These are phyloP conservation scores for Sinopyrophorus schimmeli DNA, from an alignment of 2,888 invertebrate genomes.

Conservation along the genomic window DNA sequence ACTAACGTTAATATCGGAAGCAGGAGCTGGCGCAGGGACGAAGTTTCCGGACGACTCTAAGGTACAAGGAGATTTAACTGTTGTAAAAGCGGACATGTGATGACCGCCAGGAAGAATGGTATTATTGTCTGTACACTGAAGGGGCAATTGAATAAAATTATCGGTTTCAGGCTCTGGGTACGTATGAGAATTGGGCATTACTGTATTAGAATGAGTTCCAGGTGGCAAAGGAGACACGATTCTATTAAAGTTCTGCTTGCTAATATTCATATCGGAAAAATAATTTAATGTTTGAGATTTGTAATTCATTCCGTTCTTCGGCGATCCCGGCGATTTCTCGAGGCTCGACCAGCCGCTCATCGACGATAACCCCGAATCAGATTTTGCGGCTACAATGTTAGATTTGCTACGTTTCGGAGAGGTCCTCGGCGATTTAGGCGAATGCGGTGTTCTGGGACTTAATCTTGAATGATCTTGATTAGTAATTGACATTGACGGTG, in stretches of 20 bases:
- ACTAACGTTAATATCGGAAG: slow-evolving; percentile 58
- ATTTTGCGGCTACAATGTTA: slow-evolving; percentile 75
- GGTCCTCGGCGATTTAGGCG: slow-evolving; percentile 72
- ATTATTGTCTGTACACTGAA: slow-evolving; percentile 41
- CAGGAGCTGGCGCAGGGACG: slow-evolving; percentile 60
- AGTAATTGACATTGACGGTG: slow-evolving; percentile 49
- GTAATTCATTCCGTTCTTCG: slow-evolving; percentile 58
- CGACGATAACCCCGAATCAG: slow-evolving; percentile 84
- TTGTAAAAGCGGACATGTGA: slow-evolving; percentile 60
- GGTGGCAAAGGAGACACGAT: slow-evolving; percentile 32
- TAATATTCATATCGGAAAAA: slow-evolving; percentile 34
- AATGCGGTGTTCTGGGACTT: slow-evolving; percentile 65
- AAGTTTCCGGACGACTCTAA: slow-evolving; percentile 58
- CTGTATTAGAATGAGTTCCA: slow-evolving; percentile 30
- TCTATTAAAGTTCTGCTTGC: slow-evolving; percentile 24
- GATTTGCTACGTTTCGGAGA: slow-evolving; percentile 71
- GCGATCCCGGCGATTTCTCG: slow-evolving; percentile 83
- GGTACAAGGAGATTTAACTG: slow-evolving; percentile 58
- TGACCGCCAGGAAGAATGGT: slow-evolving; percentile 56
- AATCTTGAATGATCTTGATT: slow-evolving; percentile 58
- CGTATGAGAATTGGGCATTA: slow-evolving; percentile 57
- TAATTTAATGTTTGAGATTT: slow-evolving; percentile 40
- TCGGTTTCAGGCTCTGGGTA: slow-evolving; percentile 61
- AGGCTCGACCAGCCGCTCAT: slow-evolving; percentile 86
- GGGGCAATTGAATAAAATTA: slow-evolving; percentile 50